Evolutionary conservation across 2,113 vertebrate species (phyloP).

Genomic region (Uria aalge): DNA sequence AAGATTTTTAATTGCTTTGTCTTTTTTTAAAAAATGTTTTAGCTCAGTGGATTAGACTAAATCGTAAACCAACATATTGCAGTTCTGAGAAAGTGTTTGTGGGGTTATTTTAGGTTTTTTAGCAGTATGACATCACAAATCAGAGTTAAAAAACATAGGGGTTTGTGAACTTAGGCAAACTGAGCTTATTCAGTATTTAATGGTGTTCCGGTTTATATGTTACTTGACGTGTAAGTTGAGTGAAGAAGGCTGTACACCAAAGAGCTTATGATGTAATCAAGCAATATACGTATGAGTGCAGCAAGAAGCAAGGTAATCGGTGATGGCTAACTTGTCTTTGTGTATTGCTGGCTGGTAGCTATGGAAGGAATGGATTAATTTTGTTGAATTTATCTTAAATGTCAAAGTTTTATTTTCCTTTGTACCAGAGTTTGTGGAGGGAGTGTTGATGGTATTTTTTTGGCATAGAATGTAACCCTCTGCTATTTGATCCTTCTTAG

Average conservation of each 20-base stretch:
- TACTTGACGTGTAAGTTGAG: not conserved
- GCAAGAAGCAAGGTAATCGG: not conserved
- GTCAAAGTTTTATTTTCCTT: not conserved
- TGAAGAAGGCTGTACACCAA: not conserved
- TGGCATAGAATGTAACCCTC: not conserved
- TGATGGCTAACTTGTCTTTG: not conserved
- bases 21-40: not conserved
- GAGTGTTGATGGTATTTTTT: not conserved
- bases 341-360: not conserved
- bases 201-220: not conserved
- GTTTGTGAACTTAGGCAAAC: not conserved
- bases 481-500: not conserved
- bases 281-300: not conserved
- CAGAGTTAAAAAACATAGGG: not conserved
- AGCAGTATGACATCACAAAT: not conserved
- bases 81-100: not conserved
- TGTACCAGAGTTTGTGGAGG: not conserved
- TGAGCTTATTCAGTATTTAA: not conserved
- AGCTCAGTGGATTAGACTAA: not conserved
- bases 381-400: not conserved
- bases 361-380: not conserved
- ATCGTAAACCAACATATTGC: not conserved
- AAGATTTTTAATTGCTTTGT: not conserved
- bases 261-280: not conserved
- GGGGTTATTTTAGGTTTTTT: not conserved